Conservation (phyloP, 2,113 vertebrate species). For the Strigops habroptila region DNA sequence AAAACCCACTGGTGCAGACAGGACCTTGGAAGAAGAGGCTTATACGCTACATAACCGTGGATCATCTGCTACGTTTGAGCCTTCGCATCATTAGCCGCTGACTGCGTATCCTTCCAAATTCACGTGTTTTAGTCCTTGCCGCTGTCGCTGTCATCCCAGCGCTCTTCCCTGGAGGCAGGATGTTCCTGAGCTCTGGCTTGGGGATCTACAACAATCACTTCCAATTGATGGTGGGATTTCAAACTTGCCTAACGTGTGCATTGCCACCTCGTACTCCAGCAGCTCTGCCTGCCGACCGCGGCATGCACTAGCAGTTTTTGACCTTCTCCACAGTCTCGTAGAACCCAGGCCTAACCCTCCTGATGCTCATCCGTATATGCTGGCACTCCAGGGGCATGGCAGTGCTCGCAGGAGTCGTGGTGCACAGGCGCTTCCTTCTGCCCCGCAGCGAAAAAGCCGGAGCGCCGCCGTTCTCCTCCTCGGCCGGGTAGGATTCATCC, state of each 20-base stretch:
- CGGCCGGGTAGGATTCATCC: not conserved
- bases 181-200: slow-evolving; percentile 29
- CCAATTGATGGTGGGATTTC: slow-evolving; percentile 43
- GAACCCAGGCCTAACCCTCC: slow-evolving; percentile 68
- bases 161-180: not conserved
- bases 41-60: not conserved
- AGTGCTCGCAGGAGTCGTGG: accelerated
- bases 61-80: not conserved
- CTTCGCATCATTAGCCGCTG: not conserved
- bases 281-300: not conserved
- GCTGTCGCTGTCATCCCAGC: not conserved
- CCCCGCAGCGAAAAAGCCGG: slow-evolving; percentile 45
- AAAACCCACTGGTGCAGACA: not conserved
- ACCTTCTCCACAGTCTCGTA: slow-evolving; percentile 71
- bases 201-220: slow-evolving; percentile 43
- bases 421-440: slow-evolving; percentile 59
- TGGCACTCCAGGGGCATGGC: slow-evolving; percentile 53
- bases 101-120: not conserved
- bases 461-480: slow-evolving; percentile 30
- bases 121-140: not conserved
- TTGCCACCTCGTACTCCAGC: slow-evolving; percentile 43
- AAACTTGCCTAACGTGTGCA: slow-evolving; percentile 54
- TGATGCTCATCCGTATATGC: slow-evolving; percentile 69
- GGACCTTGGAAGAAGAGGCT: not conserved
- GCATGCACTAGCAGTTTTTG: slow-evolving; percentile 53